Base-by-base conservation (phyloP, 2,113 vertebrate species). In the Brienomyrus longianalis region DNA sequence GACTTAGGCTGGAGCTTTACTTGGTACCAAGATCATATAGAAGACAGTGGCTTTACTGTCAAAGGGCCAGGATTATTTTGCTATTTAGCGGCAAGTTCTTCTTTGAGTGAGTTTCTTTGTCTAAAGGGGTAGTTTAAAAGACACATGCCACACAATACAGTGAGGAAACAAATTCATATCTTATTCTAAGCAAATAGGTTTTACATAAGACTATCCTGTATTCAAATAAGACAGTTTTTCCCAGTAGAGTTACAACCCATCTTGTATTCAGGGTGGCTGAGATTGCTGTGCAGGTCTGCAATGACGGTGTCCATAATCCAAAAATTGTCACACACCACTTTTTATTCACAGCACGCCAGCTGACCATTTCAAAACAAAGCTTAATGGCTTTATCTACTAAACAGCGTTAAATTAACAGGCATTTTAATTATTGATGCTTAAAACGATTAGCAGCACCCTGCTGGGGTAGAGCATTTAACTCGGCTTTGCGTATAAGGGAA, bases 401-500 rank as follows among this genome's bases (percentile, higher is more conserved):
- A 83, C 19, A 19, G 77, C 39, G 31, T 83, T 83, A 43, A 83
- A 43, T 45, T 39, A 45, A 83, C 43, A 19, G 39, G 15, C 39
- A 43, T 83, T 39, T 83, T 83, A 83, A 43, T 83, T 83, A 83
- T 83, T 83, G 35, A 83, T 83, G 43, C 77, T 83, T 83, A 83
- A 83, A 83, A 45, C 43, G 43, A 39, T 83, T 83, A 83, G 39
- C 77, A 27, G 62, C 62, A 70, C 43, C 31, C 43, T 83, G 77
- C 43, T 83, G 77, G 77, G 15, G 77, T 27, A 31, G 10, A 13
- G 62, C 62, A 31, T 70, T 83, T 83, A 21, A 43, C 77, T 45
- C 15, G 17, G 77, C 39, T 45, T 45, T 83, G 23, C 39, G 19
- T 43, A 83, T 21, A 83, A 83, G 19, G 19, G 77, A 43, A 43